Evolutionary conservation across 2,797 vertebrate genomes (phyloP).

Genomic region (Gymnothorax javanicus): DNA sequence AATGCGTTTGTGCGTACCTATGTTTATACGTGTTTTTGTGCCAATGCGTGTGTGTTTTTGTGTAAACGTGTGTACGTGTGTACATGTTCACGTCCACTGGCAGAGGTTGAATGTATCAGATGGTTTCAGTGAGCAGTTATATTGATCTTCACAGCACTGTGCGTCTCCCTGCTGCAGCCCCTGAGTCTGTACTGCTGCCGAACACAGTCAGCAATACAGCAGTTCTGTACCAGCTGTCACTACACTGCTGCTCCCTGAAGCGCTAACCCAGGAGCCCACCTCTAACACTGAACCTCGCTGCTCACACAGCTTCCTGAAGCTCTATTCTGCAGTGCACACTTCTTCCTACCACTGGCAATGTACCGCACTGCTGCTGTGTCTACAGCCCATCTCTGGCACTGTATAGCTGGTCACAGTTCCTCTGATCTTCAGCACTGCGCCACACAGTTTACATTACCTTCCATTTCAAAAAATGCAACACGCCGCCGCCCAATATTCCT

Average conservation of each 20-base stretch:
- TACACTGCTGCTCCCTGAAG: background rate
- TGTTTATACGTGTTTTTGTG: background rate
- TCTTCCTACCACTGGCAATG: too few species aligned
- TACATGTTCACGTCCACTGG: background rate
- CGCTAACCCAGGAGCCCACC: background rate
- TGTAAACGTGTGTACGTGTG: background rate
- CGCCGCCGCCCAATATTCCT: too few species aligned
- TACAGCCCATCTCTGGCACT: too few species aligned
- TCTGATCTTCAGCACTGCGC: too few species aligned
- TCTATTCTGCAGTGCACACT: too few species aligned
- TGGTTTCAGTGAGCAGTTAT: conserved; percentile 7
- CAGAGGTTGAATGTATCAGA: background rate
- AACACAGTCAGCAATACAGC: conserved; percentile 7
- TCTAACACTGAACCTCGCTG: background rate
- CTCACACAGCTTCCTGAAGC: background rate
- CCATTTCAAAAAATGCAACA: too few species aligned
- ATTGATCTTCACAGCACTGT: background rate
- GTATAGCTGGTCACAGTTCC: too few species aligned
- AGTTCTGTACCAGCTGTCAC: background rate
- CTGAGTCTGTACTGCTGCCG: background rate
- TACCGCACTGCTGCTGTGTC: too few species aligned
- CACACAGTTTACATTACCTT: too few species aligned
- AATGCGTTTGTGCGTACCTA: background rate
- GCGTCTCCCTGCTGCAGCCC: background rate
- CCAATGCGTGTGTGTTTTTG: background rate